Percentiles rank a stretch among this genome's conserved stretches.
Evolutionary conservation across 1,140 invertebrate species (phyloP).

Genomic region (Euura lappo): DNA sequence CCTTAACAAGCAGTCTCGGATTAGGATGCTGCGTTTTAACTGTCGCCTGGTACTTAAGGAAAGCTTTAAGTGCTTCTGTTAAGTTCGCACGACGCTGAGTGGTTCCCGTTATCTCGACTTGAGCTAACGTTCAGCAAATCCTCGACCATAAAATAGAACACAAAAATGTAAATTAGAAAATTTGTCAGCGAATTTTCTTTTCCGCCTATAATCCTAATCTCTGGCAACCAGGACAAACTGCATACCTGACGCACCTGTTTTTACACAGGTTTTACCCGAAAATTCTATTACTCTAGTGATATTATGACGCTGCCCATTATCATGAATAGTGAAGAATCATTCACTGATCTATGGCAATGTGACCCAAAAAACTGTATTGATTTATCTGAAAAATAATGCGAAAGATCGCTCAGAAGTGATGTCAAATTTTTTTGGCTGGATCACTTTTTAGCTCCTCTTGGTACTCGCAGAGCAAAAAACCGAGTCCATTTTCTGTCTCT

Average conservation of each 20-base stretch:
- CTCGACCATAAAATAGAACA: not conserved
- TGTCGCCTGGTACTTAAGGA: not conserved
- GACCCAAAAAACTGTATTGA: too few relatives aligned
- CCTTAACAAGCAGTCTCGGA: not conserved
- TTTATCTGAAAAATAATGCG: too few relatives aligned
- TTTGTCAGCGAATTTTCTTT: not conserved
- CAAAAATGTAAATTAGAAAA: slow-evolving; percentile 4
- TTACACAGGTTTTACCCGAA: not conserved
- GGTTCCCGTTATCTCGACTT: not conserved
- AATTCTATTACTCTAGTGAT: not conserved
- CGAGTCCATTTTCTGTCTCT: too few relatives aligned
- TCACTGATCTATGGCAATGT: too few relatives aligned
- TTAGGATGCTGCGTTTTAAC: not conserved
- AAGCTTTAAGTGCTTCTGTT: slow-evolving; percentile 1
- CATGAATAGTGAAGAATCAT: too few relatives aligned
- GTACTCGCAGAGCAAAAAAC: too few relatives aligned
- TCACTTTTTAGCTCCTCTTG: too few relatives aligned
- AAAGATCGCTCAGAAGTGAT: too few relatives aligned
- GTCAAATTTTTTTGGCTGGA: too few relatives aligned
- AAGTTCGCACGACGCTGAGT: not conserved
- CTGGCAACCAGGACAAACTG: not conserved
- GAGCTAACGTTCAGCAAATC: not conserved
- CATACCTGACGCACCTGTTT: not conserved
- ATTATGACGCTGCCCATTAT: too few relatives aligned
- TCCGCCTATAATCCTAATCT: not conserved